Conservation (phyloP, 1,140 invertebrate species). For the Bombus confusus region DNA sequence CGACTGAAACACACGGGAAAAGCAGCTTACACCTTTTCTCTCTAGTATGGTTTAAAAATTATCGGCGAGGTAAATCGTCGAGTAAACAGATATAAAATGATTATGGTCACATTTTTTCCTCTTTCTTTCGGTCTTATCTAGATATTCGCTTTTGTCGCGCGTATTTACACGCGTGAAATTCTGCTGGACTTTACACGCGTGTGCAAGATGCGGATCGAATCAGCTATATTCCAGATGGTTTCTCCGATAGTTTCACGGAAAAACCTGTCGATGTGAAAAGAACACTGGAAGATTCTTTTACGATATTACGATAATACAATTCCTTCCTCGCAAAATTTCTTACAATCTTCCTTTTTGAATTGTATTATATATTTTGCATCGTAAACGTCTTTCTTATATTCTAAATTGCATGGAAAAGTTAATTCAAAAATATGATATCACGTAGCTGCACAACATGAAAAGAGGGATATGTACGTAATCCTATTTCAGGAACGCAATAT, state of each 20-base stretch:
- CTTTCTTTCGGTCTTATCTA: neutral
- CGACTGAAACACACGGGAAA: slow-evolving; percentile 86
- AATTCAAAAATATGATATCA: neutral
- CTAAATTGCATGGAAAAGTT: neutral
- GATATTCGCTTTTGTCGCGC: too few species aligned
- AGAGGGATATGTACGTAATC: neutral
- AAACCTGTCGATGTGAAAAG: neutral
- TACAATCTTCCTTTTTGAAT: neutral
- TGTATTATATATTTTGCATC: neutral
- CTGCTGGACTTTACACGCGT: too few species aligned
- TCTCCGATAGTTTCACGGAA: neutral
- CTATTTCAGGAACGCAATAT: neutral
- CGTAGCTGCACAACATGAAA: fast-evolving
- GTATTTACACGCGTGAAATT: neutral
- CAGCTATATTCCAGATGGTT: too few species aligned
- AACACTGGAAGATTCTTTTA: neutral
- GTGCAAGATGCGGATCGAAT: too few species aligned
- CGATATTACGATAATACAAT: neutral
- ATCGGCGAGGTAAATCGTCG: neutral
- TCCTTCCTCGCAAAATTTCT: neutral
- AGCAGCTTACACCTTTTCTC: slow-evolving; percentile 20
- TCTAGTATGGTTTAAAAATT: neutral
- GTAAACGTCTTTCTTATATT: neutral
- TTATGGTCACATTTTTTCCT: too few species aligned
- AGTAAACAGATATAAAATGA: neutral